Evolutionary conservation across 1,140 invertebrate species (phyloP).

Genomic region (Drosophila mauritiana): DNA sequence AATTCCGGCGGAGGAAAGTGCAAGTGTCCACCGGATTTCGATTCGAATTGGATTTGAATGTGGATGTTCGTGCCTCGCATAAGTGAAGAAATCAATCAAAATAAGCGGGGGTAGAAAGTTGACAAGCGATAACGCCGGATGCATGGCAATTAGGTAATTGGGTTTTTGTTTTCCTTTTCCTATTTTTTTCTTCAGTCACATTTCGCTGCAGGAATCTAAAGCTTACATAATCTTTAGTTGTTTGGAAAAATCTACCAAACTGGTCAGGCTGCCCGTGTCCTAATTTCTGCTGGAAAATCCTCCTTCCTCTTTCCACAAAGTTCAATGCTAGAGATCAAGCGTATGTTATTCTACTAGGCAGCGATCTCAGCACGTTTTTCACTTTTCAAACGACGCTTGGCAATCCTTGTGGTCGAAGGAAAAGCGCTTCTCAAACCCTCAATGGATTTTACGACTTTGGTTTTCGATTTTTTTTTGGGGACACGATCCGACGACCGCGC

Average conservation of each 20-base stretch:
- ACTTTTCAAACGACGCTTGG: constrained; percentile 15
- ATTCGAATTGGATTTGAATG: constrained; percentile 14
- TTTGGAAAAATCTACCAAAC: constrained; percentile 29
- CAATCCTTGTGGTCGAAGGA: constrained; percentile 10
- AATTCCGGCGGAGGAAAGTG: constrained; percentile 66
- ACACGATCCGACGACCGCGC: constrained; percentile 60
- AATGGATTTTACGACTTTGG: constrained; percentile 13
- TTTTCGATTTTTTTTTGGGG: constrained; percentile 9
- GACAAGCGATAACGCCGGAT: constrained; percentile 41
- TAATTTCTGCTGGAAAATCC: constrained; percentile 9
- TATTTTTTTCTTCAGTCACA: constrained; percentile 9
- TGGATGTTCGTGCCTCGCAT: constrained; percentile 45
- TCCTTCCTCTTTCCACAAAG: constrained; percentile 7
- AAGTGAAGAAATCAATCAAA: constrained; percentile 57
- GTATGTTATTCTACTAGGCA: constrained; percentile 2
- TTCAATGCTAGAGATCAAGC: constrained; percentile 25
- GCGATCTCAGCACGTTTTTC: constrained; percentile 30
- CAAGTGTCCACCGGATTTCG: constrained; percentile 49
- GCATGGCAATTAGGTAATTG: constrained; percentile 55
- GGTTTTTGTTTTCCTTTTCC: constrained; percentile 10
- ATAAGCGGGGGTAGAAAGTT: constrained; percentile 53
- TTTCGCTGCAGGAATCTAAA: constrained; percentile 14
- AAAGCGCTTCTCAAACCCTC: constrained; percentile 16
- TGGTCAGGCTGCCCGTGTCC: constrained; percentile 30
- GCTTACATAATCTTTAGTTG: constrained; percentile 50